Evolutionary conservation across 2,113 vertebrate genomes (phyloP).

Genomic region (Grammomys surdaster): DNA sequence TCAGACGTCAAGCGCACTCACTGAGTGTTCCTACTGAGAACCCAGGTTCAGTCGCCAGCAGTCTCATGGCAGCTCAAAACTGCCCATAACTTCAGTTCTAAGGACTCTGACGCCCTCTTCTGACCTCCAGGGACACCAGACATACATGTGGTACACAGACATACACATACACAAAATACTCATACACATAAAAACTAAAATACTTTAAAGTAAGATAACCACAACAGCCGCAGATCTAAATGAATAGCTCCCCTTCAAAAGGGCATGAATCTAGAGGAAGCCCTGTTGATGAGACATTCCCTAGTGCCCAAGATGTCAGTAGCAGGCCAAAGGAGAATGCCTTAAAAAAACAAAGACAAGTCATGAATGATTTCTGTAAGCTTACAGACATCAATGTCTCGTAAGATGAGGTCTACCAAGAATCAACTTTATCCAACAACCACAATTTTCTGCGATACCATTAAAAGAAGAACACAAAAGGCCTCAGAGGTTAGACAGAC

Average conservation of each 20-base stretch:
- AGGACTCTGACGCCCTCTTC: background rate
- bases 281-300: background rate
- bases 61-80: background rate
- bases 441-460: background rate
- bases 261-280: background rate
- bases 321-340: background rate
- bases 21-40: background rate
- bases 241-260: background rate
- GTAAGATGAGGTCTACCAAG: slow-evolving; percentile 16
- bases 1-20: background rate
- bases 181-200: background rate
- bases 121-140: background rate
- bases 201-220: background rate
- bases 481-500: background rate
- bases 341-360: slow-evolving; percentile 6
- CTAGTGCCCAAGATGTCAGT: background rate
- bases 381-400: background rate
- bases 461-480: background rate
- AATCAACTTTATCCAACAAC: slow-evolving; percentile 36
- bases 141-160: background rate
- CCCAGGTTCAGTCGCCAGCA: background rate
- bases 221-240: slow-evolving; percentile 12
- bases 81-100: background rate
- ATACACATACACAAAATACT: background rate
- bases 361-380: background rate